Percentiles rank a stretch among this genome's conserved stretches.
Conservation (phyloP, 2,113 vertebrate species). For the Scalopus aquaticus region DNA sequence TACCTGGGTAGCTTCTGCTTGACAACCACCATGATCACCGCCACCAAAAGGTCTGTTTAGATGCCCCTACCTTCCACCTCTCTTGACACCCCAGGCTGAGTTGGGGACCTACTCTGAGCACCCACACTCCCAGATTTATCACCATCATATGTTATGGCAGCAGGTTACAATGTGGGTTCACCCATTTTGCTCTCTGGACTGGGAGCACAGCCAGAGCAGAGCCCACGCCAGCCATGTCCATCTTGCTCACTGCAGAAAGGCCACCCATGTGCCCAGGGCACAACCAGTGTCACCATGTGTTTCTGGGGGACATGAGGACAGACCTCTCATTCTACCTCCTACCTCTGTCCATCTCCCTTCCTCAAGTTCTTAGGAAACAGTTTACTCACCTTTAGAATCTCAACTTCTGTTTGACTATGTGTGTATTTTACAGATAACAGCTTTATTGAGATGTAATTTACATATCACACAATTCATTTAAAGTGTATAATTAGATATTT, state of each 20-base stretch:
- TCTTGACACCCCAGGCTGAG: not conserved
- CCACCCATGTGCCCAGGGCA: not conserved
- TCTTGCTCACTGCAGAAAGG: not conserved
- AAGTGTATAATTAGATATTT: not conserved
- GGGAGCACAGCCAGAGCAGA: not conserved
- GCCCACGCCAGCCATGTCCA: not conserved
- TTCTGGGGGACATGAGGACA: too few species aligned
- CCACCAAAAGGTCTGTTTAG: not conserved
- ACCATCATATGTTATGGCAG: accelerated
- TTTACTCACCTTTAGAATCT: not conserved
- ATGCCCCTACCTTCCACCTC: not conserved
- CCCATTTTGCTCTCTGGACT: not conserved
- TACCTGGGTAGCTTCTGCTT: not conserved
- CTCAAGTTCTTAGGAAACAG: not conserved
- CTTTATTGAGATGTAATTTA: not conserved
- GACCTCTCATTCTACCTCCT: not conserved
- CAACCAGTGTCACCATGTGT: not conserved
- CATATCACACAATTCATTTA: not conserved
- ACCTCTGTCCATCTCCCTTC: not conserved
- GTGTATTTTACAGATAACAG: not conserved
- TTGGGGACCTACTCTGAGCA: not conserved
- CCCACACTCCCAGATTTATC: not conserved
- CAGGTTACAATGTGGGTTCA: not conserved
- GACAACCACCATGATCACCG: not conserved
- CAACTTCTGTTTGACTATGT: not conserved